phyloP scores from a whole-genome alignment of 2,797 vertebrate species.

The Ammospiza maritima region DNA sequence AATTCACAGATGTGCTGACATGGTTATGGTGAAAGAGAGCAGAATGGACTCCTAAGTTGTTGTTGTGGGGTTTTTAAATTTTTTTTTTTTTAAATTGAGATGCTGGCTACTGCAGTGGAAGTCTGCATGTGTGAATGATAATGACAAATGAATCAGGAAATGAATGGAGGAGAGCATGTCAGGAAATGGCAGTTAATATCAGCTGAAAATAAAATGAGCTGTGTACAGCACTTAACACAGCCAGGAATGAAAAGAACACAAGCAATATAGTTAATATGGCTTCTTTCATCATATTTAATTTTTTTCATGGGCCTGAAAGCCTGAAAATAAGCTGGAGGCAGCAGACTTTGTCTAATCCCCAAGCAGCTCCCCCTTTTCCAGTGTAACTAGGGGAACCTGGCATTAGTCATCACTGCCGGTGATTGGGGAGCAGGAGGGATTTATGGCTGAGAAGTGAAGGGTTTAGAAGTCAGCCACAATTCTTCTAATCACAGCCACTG shows the following conservation, averaged over 20 bases:
- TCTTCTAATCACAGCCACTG: neutral
- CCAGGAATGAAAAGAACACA: neutral
- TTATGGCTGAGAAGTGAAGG: neutral
- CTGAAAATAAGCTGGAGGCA: constrained; percentile 30
- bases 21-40: neutral
- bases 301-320: neutral
- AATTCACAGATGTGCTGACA: neutral
- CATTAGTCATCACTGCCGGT: constrained; percentile 7
- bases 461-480: constrained; percentile 9
- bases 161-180: neutral
- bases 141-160: neutral
- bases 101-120: neutral
- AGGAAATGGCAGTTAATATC: constrained; percentile 10
- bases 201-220: constrained; percentile 25
- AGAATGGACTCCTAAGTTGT: neutral
- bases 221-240: neutral
- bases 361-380: neutral
- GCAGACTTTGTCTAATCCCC: neutral
- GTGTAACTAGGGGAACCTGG: constrained; percentile 16
- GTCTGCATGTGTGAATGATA: neutral
- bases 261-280: neutral
- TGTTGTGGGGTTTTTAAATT: neutral
- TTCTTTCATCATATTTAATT: constrained; percentile 11
- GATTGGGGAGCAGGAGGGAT: neutral
- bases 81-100: neutral